These are phyloP conservation scores for Pongo abelii DNA, from an alignment of 2,113 vertebrate species.

Conservation along the genomic window DNA sequence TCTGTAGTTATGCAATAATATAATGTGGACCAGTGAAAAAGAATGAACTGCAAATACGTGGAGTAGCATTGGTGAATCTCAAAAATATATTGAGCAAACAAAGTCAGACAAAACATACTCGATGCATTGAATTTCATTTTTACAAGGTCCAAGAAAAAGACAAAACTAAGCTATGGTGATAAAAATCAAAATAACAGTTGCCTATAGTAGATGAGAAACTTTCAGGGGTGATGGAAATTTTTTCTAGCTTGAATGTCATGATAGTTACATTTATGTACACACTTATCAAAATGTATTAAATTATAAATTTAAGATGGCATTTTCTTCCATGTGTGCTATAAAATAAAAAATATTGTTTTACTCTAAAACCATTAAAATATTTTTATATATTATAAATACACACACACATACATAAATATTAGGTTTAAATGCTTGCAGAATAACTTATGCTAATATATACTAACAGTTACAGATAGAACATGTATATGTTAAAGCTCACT, in stretches of 20 bases:
- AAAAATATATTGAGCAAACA: not conserved
- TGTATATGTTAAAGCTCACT: not conserved
- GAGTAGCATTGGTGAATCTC: not conserved
- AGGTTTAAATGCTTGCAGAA: not conserved
- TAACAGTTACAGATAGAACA: not conserved
- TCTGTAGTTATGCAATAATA: not conserved
- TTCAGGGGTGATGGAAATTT: not conserved
- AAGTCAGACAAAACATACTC: not conserved
- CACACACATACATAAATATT: not conserved
- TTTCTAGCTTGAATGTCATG: not conserved
- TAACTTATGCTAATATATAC: not conserved
- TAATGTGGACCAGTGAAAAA: not conserved
- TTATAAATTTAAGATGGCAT: not conserved
- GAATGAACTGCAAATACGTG: not conserved
- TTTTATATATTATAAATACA: not conserved
- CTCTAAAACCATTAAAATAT: not conserved
- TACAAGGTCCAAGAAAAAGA: not conserved
- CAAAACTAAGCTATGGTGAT: not conserved
- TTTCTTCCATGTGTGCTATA: not conserved
- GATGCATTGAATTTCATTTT: not conserved
- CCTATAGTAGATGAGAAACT: not conserved
- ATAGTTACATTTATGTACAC: not conserved
- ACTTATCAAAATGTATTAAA: not conserved
- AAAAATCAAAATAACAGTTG: not conserved
- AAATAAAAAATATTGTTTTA: conserved; percentile 19